A percentile compares a stretch with the other conserved stretches of the same genome.
phyloP scores from a whole-genome alignment of 2,797 vertebrate species.

The Anolis apletophallus region DNA sequence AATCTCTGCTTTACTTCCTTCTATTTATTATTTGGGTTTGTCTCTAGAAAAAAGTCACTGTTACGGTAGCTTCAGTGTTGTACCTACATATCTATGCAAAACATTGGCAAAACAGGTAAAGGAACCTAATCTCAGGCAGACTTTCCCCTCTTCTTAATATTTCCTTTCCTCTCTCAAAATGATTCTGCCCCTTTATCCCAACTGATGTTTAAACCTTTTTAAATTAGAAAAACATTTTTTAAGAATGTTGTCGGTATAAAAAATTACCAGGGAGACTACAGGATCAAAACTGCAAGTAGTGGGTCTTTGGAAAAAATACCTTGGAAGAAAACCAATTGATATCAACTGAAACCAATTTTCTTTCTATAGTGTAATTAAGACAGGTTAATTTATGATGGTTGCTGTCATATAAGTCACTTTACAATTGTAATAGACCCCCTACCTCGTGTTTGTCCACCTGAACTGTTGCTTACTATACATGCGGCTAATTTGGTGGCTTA shows the following conservation, averaged over 20 bases:
- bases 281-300: neutral
- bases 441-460: constrained; percentile 30
- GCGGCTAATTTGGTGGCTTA: constrained; percentile 18
- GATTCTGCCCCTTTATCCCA: neutral
- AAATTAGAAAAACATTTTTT: neutral
- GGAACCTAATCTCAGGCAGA: neutral
- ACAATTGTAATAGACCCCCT: neutral
- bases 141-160: constrained; percentile 6
- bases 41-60: neutral
- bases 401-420: neutral
- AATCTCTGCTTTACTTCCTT: neutral
- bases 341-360: no score
- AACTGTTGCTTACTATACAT: constrained; percentile 39
- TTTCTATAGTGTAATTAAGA: neutral
- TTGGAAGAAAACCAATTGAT: neutral
- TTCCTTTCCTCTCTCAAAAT: constrained; percentile 13
- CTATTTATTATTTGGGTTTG: neutral
- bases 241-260: no score
- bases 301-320: neutral
- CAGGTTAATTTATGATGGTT: constrained; percentile 9
- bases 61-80: neutral
- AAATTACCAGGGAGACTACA: neutral
- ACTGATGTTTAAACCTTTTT: neutral
- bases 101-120: neutral
- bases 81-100: neutral